A percentile compares a stretch with the other conserved stretches of the same genome.
Evolutionary conservation across 2,888 invertebrate genomes (phyloP).

Genomic region (Gastracanthus pulcherrimus): DNA sequence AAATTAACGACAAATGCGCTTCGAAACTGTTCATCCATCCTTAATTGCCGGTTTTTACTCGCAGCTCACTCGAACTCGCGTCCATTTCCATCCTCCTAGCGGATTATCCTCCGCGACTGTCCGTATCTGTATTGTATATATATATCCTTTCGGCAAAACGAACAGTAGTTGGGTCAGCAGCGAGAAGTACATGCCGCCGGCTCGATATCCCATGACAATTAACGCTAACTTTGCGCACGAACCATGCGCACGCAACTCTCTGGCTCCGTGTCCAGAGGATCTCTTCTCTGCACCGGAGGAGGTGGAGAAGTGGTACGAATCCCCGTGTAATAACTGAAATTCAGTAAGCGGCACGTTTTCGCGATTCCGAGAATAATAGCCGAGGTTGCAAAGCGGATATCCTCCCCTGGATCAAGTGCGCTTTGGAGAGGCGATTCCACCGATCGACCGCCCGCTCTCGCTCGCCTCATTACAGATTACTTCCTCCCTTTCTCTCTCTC

Average conservation of each 20-base stretch:
- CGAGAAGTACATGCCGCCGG: not conserved
- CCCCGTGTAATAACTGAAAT: slow-evolving; percentile 48
- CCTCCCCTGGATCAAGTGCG: slow-evolving; percentile 29
- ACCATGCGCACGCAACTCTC: not conserved
- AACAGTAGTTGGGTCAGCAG: not conserved
- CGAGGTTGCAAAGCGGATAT: slow-evolving; percentile 27
- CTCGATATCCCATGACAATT: slow-evolving; percentile 26
- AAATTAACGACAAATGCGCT: not conserved
- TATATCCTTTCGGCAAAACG: not conserved
- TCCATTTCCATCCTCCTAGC: no score
- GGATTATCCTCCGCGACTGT: not conserved
- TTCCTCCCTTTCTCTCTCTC: slow-evolving; percentile 24
- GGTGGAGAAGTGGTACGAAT: not conserved
- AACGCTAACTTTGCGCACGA: slow-evolving; percentile 3
- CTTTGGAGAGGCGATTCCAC: slow-evolving; percentile 17
- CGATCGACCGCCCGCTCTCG: not conserved
- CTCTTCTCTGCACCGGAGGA: not conserved
- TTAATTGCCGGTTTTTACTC: slow-evolving; percentile 2
- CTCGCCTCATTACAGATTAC: slow-evolving; percentile 38
- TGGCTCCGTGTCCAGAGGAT: not conserved
- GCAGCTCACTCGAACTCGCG: not conserved
- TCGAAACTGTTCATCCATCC: no score
- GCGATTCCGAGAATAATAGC: slow-evolving; percentile 24
- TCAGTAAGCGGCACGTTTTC: slow-evolving; percentile 50
- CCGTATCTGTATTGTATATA: not conserved